Base-by-base conservation (phyloP, 2,113 vertebrate species). In the Odocoileus hemionus region DNA sequence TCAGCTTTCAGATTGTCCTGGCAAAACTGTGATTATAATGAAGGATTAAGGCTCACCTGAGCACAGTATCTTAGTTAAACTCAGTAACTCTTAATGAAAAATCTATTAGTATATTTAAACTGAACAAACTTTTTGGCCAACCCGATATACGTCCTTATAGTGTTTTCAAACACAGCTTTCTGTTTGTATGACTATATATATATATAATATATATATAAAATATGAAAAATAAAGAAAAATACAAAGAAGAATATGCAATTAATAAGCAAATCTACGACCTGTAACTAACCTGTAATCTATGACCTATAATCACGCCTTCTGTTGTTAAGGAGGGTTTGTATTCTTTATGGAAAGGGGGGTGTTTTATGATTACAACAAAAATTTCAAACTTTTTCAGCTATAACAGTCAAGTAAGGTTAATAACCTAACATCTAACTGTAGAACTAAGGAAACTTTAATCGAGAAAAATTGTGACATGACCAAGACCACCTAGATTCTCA, bases 141-240 rank as follows among this genome's bases (percentile, higher is more conserved):
- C 36, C 36, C 23, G 43, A 43, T 43, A 76, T 43, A 88, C 58
- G 78, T 50, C 50, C 25, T 83, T 33, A 43, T 26, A 55, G 26
- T 76, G 43, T 52, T 94, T 95, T 92, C 47, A 89, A 89, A 91
- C 47, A 86, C 14, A 92, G 57, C 23, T 93, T 94, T 94, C 61
- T 74, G 14, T 78, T 78, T 94, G n/a, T 16, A 47, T 64, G 39
- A 25, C 30, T 52, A 54, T 39, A 28, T 52, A 36, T 25, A 10
- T 7, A 17, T 57, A 21, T 54, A 23, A 17, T 57, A 21, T 54
- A 23, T 9, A 64, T 6, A 58, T 10, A 54, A 7, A 15, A 86
- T 30, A 39, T 85, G 25, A 28, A 91, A 70, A 93, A 76, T 60
- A 55, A 23, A 82, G 67, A 58, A 26, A 92, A 94, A 47, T 76